Evolutionary conservation across 2,888 invertebrate genomes (phyloP).

Genomic region (Mythimna pallens): DNA sequence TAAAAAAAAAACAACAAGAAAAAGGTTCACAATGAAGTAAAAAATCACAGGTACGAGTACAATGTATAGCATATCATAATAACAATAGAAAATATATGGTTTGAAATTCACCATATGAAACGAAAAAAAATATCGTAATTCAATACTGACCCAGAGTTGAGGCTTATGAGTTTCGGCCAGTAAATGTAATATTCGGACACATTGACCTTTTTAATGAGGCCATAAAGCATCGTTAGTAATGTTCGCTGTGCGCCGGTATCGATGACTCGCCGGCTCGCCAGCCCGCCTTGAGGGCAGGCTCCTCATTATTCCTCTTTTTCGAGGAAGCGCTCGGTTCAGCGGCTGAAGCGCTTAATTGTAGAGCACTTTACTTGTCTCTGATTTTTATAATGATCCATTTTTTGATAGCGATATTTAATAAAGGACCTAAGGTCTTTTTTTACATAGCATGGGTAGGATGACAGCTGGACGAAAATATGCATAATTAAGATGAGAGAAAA

Average conservation of each 20-base stretch:
- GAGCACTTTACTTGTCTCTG: conserved; percentile 30
- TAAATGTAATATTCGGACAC: conserved; percentile 61
- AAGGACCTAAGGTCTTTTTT: neutral
- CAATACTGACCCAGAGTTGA: conserved; percentile 8
- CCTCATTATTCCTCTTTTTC: conserved; percentile 73
- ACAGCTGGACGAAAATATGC: too few species aligned
- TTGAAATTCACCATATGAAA: neutral
- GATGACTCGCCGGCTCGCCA: conserved; percentile 71
- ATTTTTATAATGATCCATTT: conserved; percentile 49
- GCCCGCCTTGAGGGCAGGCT: conserved; percentile 64
- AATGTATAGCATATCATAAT: neutral
- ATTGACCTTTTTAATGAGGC: conserved; percentile 79
- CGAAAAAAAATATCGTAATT: neutral
- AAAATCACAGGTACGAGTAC: too few species aligned
- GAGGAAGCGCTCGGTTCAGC: conserved; percentile 16
- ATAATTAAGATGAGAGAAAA: too few species aligned
- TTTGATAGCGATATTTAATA: conserved; percentile 7
- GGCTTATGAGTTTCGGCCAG: conserved; percentile 34
- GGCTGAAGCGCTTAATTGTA: conserved; percentile 51
- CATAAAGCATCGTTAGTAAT: conserved; percentile 71
- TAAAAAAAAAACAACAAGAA: too few species aligned
- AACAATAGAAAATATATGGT: neutral
- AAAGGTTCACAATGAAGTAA: too few species aligned
- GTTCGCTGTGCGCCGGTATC: conserved; percentile 64
- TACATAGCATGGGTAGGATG: too few species aligned